Evolutionary conservation across 2,888 invertebrate genomes (phyloP), one percentile per base, ranked within the genome.

Genomic region (Morpho helenor): DNA sequence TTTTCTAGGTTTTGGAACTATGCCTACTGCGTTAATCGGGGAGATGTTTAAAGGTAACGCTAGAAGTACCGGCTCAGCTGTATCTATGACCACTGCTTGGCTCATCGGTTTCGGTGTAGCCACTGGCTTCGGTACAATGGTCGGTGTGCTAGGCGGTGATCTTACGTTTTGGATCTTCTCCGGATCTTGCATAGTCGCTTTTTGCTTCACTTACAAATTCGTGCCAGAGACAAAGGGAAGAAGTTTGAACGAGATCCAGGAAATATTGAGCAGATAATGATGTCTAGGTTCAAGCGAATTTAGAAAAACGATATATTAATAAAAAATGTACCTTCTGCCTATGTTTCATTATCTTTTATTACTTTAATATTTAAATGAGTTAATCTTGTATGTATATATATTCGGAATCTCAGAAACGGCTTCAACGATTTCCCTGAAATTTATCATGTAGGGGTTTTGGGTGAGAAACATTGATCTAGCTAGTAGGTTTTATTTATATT

Each of bases 141-240:
- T 77, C 22, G 60, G 63, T 7, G 52, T 58, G 0, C 41, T 76
- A 0, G 79, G 77, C 1, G 75, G 74, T 52, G 74, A 75, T 61
- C 67, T 75, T 59, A 77, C 76, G 0, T 79, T 76, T 55, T 69
- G 75, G 70, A 69, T 75, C 8, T 78, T 76, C 63, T 63, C 77
- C 0, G 59, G 60, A 7, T 72, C 73, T 0, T 76, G 77, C 16
- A 42, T 74, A 0, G 59, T 58, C 0, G 77, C 76, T 0, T 78
- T 74, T 41, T 9, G 72, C 0, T 79, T 79, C 43, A 74, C 76
- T 0, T 68, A 64, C 8, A 72, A 69, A 16, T 75, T 70, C 46
- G 75, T 79, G 0, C 79, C 79, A 1, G 78, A 79, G 50, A 79
- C 79, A 0, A 78, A 75, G 45, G 78, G 79, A 0, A 76, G 65